These are phyloP conservation scores for Prietella phreatophila DNA, from an alignment of 2,113 vertebrate genomes.

Conservation along the genomic window DNA sequence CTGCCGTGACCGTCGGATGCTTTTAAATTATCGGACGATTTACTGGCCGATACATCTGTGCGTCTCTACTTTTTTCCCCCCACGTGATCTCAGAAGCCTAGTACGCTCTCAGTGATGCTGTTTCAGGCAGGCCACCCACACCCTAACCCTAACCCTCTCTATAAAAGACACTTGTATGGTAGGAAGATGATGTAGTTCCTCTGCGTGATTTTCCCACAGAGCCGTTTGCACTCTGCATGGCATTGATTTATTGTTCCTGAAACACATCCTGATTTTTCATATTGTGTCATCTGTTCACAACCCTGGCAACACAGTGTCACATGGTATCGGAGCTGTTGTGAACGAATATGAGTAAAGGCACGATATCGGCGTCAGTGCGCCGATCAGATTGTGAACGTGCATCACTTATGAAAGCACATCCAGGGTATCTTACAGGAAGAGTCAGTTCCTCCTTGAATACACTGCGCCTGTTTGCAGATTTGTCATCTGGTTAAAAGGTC, in stretches of 20 bases:
- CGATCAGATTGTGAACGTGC: neutral
- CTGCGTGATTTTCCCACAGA: neutral
- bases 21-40: too few relatives aligned
- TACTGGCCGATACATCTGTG: too few relatives aligned
- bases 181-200: neutral
- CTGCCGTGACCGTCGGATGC: too few relatives aligned
- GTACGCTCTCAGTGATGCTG: neutral
- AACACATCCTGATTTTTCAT: neutral
- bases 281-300: neutral
- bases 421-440: slow-evolving; percentile 30
- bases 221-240: neutral
- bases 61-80: neutral
- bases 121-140: neutral
- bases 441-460: slow-evolving; percentile 28
- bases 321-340: neutral
- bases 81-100: neutral
- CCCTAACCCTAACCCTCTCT: neutral
- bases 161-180: neutral
- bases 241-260: neutral
- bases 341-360: neutral
- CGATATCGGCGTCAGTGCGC: neutral
- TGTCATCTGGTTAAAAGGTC: slow-evolving; percentile 38
- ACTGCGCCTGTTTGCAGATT: slow-evolving; percentile 34
- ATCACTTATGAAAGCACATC: neutral
- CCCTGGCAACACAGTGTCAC: neutral